Evolutionary conservation across 2,797 vertebrate genomes (phyloP).

Genomic region (Helicolenus hilgendorfi): DNA sequence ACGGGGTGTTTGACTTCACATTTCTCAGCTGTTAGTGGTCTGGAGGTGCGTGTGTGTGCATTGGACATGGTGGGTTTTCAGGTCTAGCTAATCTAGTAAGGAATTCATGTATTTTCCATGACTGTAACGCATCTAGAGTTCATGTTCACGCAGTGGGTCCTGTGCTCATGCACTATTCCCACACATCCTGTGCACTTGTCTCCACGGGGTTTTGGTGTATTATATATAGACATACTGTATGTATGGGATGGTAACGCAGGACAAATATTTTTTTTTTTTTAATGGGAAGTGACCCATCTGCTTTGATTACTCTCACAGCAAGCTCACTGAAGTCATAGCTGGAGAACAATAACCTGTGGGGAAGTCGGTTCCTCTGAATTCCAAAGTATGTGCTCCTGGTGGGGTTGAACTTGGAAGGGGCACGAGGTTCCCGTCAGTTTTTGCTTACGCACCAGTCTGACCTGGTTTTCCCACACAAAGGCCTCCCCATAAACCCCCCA

Average conservation of each 20-base stretch:
- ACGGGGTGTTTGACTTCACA: background rate
- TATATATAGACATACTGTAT: background rate
- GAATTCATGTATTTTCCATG: slow-evolving; percentile 24
- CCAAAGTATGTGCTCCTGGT: background rate
- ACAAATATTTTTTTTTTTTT: background rate
- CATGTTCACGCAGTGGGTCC: background rate
- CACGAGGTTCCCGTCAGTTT: background rate
- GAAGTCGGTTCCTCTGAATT: background rate
- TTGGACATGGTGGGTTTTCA: background rate
- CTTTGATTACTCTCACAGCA: background rate
- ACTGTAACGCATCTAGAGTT: slow-evolving; percentile 1
- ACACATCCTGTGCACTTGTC: background rate
- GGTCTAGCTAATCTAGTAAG: background rate
- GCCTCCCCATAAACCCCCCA: background rate
- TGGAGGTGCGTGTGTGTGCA: background rate
- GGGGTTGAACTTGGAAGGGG: background rate
- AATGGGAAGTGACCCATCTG: background rate
- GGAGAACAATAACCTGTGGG: background rate
- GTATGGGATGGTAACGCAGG: background rate
- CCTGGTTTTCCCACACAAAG: slow-evolving; percentile 11
- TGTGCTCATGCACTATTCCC: background rate
- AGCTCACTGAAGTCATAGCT: background rate
- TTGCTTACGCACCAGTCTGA: background rate
- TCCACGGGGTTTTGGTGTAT: background rate
- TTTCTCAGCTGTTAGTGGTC: no score